These are phyloP conservation scores for Ailuropoda melanoleuca DNA, from an alignment of 2,113 vertebrate genomes.

Conservation along the genomic window DNA sequence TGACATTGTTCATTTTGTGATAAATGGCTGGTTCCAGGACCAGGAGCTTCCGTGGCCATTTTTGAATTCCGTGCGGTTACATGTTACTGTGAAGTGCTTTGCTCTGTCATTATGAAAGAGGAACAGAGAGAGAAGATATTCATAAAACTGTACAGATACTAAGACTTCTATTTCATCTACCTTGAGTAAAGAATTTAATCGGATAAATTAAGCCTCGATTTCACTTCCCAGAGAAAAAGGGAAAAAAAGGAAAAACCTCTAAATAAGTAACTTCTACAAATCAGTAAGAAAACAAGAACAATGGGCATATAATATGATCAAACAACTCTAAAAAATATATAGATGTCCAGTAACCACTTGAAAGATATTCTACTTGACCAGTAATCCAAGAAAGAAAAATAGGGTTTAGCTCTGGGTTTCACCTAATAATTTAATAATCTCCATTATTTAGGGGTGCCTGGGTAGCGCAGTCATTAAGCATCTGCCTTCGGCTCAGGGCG, in stretches of 20 bases:
- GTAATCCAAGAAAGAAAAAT: not conserved
- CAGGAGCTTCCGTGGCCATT: not conserved
- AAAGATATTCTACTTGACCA: not conserved
- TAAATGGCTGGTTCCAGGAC: slow-evolving; percentile 36
- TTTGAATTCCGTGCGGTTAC: not conserved
- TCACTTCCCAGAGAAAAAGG: not conserved
- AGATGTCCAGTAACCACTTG: not conserved
- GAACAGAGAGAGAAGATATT: not conserved
- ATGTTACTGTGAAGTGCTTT: not conserved
- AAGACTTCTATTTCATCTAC: not conserved
- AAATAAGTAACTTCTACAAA: not conserved
- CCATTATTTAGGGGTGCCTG: not conserved
- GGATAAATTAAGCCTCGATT: slow-evolving; percentile 11
- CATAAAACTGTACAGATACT: not conserved
- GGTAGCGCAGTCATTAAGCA: too few species aligned
- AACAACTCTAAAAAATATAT: not conserved
- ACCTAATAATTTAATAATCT: not conserved
- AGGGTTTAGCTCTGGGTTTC: not conserved
- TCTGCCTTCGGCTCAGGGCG: too few species aligned
- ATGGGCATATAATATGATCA: not conserved
- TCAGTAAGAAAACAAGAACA: not conserved
- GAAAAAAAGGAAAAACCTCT: not conserved
- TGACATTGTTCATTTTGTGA: slow-evolving; percentile 59
- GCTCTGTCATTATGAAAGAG: not conserved
- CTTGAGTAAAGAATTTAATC: not conserved